Evolutionary conservation across 92 coral and sea anemone species (phyloP).

Genomic region (Phenganax subtilis): DNA sequence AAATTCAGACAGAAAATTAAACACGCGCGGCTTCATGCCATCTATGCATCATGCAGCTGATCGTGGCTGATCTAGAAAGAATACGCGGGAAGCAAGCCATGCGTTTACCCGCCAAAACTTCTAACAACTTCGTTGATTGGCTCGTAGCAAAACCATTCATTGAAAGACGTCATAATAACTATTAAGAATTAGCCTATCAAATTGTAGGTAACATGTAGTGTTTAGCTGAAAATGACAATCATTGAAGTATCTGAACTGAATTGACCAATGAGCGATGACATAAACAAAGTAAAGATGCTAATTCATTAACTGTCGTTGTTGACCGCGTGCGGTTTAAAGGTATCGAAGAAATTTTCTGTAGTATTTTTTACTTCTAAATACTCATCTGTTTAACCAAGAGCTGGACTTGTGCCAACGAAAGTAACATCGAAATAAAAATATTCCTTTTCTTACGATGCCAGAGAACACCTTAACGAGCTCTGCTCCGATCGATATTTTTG

Average conservation of each 20-base stretch:
- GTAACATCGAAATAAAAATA: neutral
- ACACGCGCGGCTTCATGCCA: too few species aligned
- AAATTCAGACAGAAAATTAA: too few species aligned
- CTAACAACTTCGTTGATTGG: constrained; percentile 22
- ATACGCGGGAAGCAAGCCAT: constrained; percentile 32
- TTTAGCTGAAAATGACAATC: constrained; percentile 23
- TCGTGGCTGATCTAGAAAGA: neutral
- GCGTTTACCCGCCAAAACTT: constrained; percentile 43
- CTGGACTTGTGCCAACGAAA: constrained; percentile 37
- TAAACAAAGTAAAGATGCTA: constrained; percentile 39
- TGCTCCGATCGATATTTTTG: constrained; percentile 48
- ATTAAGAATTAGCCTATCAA: constrained; percentile 11
- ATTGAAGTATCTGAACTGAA: constrained; percentile 22
- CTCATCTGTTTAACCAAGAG: constrained; percentile 3
- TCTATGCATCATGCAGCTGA: too few species aligned
- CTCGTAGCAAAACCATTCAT: constrained; percentile 21
- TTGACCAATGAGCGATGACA: constrained; percentile 27
- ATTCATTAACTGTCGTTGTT: constrained; percentile 34
- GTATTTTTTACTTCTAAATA: constrained; percentile 14
- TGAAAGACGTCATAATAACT: constrained; percentile 21
- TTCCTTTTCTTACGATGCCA: constrained; percentile 17
- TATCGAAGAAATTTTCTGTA: constrained; percentile 20
- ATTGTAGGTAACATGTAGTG: constrained; percentile 11
- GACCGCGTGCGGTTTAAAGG: constrained; percentile 43
- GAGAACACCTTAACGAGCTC: constrained; percentile 30